Evolutionary conservation across 1,140 invertebrate species (phyloP).

Genomic region (Antheraea mylitta): DNA sequence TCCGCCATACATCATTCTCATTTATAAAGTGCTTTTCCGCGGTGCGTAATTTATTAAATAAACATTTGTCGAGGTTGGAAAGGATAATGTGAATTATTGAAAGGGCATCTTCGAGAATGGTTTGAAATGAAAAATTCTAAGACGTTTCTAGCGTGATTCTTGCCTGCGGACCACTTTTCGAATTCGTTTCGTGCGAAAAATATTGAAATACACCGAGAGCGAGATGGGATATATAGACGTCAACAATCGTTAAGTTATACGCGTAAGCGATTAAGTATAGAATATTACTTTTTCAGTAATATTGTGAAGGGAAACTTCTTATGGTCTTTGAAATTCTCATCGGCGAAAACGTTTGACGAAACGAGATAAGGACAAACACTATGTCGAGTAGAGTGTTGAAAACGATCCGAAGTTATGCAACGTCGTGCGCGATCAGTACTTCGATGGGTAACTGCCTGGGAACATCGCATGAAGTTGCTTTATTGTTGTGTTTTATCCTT

Average conservation of each 20-base stretch:
- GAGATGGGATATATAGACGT: constrained; percentile 22
- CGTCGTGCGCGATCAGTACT: no score
- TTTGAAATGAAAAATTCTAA: constrained; percentile 21
- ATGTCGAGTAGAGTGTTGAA: no score
- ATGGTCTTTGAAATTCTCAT: no score
- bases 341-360: no score
- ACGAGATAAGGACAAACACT: no score
- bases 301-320: no score
- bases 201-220: constrained; percentile 28
- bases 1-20: neutral
- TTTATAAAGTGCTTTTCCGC: neutral
- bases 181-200: constrained; percentile 32
- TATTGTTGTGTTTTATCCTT: no score
- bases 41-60: neutral
- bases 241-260: constrained; percentile 10
- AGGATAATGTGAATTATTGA: constrained; percentile 22
- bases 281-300: neutral
- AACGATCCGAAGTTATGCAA: no score
- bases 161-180: constrained; percentile 20
- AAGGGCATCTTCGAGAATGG: constrained; percentile 21
- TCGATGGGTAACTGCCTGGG: no score
- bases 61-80: neutral
- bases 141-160: constrained; percentile 21
- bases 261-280: constrained; percentile 19
- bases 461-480: no score